Evolutionary conservation across 1,140 invertebrate genomes (phyloP).

Genomic region (Sitobion miscanthi): DNA sequence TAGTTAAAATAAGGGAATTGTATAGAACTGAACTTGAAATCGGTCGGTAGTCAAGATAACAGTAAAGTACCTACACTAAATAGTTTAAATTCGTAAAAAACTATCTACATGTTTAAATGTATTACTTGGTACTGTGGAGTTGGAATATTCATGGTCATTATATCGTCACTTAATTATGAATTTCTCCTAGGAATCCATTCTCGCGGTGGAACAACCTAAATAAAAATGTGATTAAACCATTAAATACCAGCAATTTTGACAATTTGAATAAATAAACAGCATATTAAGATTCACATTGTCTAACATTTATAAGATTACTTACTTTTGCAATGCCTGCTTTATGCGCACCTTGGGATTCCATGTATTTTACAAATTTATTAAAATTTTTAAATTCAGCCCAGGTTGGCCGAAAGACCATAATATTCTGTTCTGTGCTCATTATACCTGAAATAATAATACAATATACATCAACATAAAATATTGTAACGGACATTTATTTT

Average conservation of each 20-base stretch:
- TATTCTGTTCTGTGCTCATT: constrained; percentile 63
- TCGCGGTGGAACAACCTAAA: constrained; percentile 86
- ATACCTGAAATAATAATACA: background rate
- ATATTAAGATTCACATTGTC: too few relatives aligned
- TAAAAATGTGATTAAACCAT: background rate
- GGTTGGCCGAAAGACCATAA: constrained; percentile 93
- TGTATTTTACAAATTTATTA: constrained; percentile 84
- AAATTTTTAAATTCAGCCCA: constrained; percentile 97
- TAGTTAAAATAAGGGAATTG: background rate
- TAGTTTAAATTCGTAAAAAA: background rate
- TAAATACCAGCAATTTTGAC: background rate
- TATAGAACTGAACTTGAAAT: background rate
- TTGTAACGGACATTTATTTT: background rate
- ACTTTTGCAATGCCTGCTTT: constrained; percentile 93
- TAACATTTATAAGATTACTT: constrained; percentile 56
- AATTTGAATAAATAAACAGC: background rate
- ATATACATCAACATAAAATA: background rate
- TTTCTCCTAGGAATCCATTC: constrained; percentile 90
- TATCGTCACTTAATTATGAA: constrained; percentile 81
- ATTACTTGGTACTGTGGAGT: constrained; percentile 86
- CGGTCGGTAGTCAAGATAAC: background rate
- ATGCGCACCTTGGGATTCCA: constrained; percentile 91
- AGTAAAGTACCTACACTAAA: background rate
- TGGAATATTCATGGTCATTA: constrained; percentile 80
- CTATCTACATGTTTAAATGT: constrained; percentile 50